Conservation (phyloP, 2,797 vertebrate species). For the Mus minutoides region DNA sequence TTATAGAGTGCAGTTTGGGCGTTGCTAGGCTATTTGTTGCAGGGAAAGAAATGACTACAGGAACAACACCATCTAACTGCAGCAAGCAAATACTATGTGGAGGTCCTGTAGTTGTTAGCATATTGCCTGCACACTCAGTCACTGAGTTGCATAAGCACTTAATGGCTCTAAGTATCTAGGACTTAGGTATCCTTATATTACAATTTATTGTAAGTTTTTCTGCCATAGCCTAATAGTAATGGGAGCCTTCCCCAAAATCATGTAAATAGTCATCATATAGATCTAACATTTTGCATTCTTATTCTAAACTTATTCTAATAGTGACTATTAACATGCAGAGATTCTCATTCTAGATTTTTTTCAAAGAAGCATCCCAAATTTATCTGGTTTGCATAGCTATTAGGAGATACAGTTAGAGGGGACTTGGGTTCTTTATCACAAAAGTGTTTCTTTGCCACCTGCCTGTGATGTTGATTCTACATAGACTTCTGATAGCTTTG, state of each 20-base stretch:
- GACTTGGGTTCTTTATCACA: not conserved
- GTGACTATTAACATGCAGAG: not conserved
- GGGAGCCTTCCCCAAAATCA: not conserved
- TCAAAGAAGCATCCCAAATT: not conserved
- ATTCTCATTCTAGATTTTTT: not conserved
- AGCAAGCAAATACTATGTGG: not conserved
- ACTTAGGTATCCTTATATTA: not conserved
- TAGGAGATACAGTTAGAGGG: not conserved
- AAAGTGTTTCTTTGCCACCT: not conserved
- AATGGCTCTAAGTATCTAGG: not conserved
- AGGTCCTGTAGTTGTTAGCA: not conserved
- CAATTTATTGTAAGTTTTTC: not conserved
- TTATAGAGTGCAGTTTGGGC: not conserved
- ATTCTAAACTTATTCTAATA: not conserved
- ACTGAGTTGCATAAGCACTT: not conserved
- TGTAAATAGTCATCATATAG: not conserved
- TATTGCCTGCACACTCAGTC: not conserved
- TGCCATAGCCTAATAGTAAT: not conserved
- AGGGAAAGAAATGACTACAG: not conserved
- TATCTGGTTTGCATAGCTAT: not conserved
- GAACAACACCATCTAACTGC: not conserved
- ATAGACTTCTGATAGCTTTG: slow-evolving; percentile 3
- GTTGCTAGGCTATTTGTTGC: not conserved
- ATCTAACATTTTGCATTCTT: not conserved
- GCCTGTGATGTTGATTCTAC: not conserved